Base-by-base conservation (phyloP, 2,888 invertebrate species). In the Seira musarum region DNA sequence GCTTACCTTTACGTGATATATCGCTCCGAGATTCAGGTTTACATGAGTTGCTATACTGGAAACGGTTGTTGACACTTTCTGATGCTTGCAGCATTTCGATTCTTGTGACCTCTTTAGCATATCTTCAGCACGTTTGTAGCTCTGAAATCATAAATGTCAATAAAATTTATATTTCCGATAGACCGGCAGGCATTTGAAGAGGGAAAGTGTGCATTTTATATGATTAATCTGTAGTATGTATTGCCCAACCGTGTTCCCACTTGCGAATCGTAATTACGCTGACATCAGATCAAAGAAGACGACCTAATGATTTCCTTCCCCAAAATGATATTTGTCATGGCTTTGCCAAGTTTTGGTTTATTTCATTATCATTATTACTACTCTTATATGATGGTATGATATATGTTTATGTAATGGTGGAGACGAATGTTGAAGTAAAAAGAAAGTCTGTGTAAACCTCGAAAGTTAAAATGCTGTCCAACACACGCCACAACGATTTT, bases 1-100 rank as follows among this genome's bases (percentile, higher is more conserved):
- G 17, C 49, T 71, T 80, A 85, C 85, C 82, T 85, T 84, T 22
- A 84, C 85, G 63, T 85, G 85, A 75, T 85, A 85, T 61, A 85
- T 85, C 19, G 85, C 85, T 53, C 85, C 85, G 6, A 85, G 81
- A 65, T 85, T 85, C 57, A 85, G 66, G 66, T 85, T 84, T 6
- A 85, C 85, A 76, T 85, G 85, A 13, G 85, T 85, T 6, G 84
- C 83, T 66, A 85, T 84, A 30, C 80, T 83, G 57, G 84, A 79
- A 8, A 82, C 79, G 15, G 80, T 76, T 6, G 84, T 71, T 21
- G 80, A 69, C 19, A 82, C 53, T 70, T 76, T 83, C n/a, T 83
- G 78, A 19, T 84, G 80, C 10, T 73, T 65, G 63, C 85, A 85
- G 68, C 84, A 85, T 46, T 79, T 79, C 1, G 78, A 64, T 35